Evolutionary conservation across 2,797 vertebrate genomes (phyloP), one percentile per base, ranked within the genome.

Genomic region (Tenualosa ilisha): DNA sequence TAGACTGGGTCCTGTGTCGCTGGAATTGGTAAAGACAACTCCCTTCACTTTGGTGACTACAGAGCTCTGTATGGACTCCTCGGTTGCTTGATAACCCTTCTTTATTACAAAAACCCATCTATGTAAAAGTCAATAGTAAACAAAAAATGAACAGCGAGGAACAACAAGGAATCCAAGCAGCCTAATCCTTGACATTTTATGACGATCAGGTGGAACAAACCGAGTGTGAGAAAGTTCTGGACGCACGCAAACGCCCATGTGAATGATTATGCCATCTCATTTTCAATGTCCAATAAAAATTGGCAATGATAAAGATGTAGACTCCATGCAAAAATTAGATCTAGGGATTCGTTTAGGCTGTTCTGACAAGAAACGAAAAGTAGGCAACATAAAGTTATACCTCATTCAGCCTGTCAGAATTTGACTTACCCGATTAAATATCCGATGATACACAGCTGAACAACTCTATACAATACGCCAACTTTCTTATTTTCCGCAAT

Each of bases 41-140:
- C 98, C 98, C 86, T 98, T 98, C 87, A 98, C 92, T 91, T 98
- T 98, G 83, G 97, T 97, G 83, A 97, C 93, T 81, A 98, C 94
- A 0, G 97, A 96, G 87, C 97, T 98, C 93, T 97, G 96, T 65
- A 98, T 92, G 43, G 96, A 94, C 0, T 97, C 96, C 26, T 98
- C 97, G 0, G 88, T 94, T 37, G 97, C 96, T 92, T 99, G 98
- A 88, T 99, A 99, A 85, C 96, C 95, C 87, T 98, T 98, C 93
- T 98, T 98, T 83, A 90, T 92, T 26, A 98, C 3, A 84, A 98
- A 98, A 85, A 99, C 98, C 97, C 97, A 99, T 86, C 98, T 98
- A 93, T 50, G 46, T 65, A 75, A 85, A 84, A 24, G 31, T 17
- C 13, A 72, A n/a, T 1, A 72, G 65, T 72, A 13, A 11, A 40